Conservation (phyloP, 2,113 vertebrate genomes). For the Semnornis frantzii region DNA sequence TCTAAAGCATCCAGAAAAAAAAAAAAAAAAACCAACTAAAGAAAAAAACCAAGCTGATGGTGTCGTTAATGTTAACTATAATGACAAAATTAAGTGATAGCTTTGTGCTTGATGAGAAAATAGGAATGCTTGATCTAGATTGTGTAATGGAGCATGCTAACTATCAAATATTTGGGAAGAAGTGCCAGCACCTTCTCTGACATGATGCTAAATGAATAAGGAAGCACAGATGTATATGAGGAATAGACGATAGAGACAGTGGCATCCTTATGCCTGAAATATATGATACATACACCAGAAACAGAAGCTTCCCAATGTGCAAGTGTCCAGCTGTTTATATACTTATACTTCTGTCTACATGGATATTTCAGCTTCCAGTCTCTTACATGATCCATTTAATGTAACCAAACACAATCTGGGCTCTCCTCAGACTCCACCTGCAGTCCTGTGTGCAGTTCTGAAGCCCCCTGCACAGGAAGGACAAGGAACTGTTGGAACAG, state of each 20-base stretch:
- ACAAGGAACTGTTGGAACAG: too few relatives aligned
- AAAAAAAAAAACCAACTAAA: too few relatives aligned
- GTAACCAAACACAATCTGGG: conserved; percentile 3
- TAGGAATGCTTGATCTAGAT: neutral
- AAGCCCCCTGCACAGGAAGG: too few relatives aligned
- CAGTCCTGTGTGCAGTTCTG: too few relatives aligned
- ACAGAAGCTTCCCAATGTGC: neutral
- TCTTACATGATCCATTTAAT: neutral
- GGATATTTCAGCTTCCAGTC: neutral
- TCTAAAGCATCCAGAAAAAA: neutral
- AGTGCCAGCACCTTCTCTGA: neutral
- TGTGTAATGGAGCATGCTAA: neutral
- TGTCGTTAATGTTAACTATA: neutral
- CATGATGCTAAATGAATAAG: neutral
- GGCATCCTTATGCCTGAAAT: neutral
- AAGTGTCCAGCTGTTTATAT: neutral
- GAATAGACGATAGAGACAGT: neutral
- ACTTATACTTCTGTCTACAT: neutral
- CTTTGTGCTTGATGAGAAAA: neutral
- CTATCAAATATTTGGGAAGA: neutral
- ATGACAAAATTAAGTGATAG: neutral
- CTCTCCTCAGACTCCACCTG: too few relatives aligned
- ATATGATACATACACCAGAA: neutral
- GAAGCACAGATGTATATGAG: neutral
- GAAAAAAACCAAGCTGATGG: neutral